Evolutionary conservation across 2,888 invertebrate species (phyloP), one percentile per base, ranked within the genome.

Genomic region (Eledona agricola): DNA sequence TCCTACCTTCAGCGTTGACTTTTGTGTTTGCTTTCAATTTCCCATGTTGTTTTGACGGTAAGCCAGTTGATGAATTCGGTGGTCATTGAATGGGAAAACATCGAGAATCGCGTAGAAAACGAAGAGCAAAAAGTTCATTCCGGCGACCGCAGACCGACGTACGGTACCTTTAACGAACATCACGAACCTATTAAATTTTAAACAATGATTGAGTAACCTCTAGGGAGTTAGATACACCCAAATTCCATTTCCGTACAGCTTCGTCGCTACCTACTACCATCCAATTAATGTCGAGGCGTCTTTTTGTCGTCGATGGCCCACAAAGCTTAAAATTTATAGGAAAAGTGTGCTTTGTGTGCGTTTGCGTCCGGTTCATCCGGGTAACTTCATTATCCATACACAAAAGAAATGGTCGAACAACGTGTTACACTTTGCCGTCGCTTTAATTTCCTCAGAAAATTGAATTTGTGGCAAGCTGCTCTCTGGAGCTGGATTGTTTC

Each of bases 191-290:
- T 64, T 65, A 66, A 66, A 66, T 57, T 66, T 66, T 65, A 66
- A 66, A 67, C 65, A 67, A 66, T 66, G 67, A 67, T 66, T 62
- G 66, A 67, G 62, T 61, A 63, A 61, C 57, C 65, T 57, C 65
- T 25, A 13, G 67, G 62, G 64, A 40, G 57, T 63, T 55, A 56
- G 55, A 59, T 61, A 66, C 64, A 63, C 51, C 62, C 55, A 55
- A 63, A 62, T 61, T 62, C 66, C 66, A 66, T 66, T 66, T 63
- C 62, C 62, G 50, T 16, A 25, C 35, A 16, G 23, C 34, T 46
- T 52, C 12, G 40, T 10, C 19, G 23, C 34, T 32, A 32, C 52
- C 28, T 49, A 51, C 51, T 29, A n/a, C n/a, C 45, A 34, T 52
- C 52, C 52, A 52, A 52, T 52, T 52, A 52, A 52, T 23, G 50